Conservation (phyloP, 2,113 vertebrate species). For the Climacteris rufus region DNA sequence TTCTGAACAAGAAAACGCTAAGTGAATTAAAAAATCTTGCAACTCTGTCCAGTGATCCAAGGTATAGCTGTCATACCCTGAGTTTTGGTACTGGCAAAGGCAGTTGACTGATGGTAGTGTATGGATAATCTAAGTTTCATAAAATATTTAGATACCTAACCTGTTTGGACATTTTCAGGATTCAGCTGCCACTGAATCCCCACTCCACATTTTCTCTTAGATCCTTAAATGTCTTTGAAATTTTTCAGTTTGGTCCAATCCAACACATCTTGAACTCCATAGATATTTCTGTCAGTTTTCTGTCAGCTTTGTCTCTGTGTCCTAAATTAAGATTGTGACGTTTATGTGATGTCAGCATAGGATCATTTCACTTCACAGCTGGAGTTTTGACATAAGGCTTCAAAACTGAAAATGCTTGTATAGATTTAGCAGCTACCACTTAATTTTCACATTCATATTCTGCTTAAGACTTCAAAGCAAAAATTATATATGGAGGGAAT, state of each 20-base stretch:
- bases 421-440: not conserved
- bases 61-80: not conserved
- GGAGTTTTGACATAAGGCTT: not conserved
- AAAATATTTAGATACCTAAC: not conserved
- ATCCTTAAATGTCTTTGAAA: not conserved
- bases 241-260: not conserved
- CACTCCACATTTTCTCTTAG: not conserved
- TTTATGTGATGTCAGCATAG: not conserved
- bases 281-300: not conserved
- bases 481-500: not conserved
- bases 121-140: not conserved
- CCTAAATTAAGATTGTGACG: not conserved
- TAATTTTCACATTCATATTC: conserved; percentile 3
- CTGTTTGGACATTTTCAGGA: not conserved
- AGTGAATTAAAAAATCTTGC: not conserved
- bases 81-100: not conserved
- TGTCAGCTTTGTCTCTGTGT: too few relatives aligned
- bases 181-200: not conserved
- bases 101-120: not conserved
- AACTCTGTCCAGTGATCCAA: not conserved
- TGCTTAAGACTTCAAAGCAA: conserved; percentile 1
- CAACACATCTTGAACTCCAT: not conserved
- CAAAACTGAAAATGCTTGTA: not conserved
- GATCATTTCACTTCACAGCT: conserved; percentile 11
- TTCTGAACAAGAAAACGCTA: not conserved